Percentiles rank a stretch among this genome's conserved stretches.
phyloP scores from a whole-genome alignment of 1,140 invertebrate species.

The Cotesia glomerata region DNA sequence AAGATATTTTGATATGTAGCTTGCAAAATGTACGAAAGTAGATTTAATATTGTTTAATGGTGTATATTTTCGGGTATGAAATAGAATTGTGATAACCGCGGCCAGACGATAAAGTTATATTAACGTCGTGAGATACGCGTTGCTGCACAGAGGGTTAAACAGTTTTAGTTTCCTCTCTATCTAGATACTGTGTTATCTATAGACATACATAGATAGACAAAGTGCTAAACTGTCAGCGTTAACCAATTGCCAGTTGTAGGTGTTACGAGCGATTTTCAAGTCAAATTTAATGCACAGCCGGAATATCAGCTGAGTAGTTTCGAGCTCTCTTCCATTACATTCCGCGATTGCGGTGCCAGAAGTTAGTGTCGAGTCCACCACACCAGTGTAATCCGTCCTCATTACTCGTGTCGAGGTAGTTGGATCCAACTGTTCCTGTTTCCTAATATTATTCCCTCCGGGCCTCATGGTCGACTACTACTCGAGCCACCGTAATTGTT shows the following conservation, averaged over 20 bases:
- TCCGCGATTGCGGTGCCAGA: constrained; percentile 42
- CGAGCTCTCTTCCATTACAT: background rate
- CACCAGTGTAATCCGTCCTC: constrained; percentile 39
- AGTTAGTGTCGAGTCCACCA: constrained; percentile 46
- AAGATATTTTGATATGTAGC: too few relatives aligned
- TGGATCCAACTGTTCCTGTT: constrained; percentile 21
- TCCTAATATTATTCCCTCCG: constrained; percentile 27
- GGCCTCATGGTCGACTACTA: background rate
- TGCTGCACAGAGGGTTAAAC: constrained; percentile 14
- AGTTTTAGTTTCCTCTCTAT: constrained; percentile 14
- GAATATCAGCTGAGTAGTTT: constrained; percentile 5
- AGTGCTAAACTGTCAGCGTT: background rate
- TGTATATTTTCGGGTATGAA: too few relatives aligned
- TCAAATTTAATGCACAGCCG: constrained; percentile 38
- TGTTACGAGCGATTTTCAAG: constrained; percentile 44
- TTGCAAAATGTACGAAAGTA: too few relatives aligned
- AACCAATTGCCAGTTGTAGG: background rate
- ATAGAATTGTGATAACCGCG: too few relatives aligned
- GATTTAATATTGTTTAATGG: too few relatives aligned
- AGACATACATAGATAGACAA: too few relatives aligned
- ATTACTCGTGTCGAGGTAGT: background rate
- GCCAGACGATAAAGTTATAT: too few relatives aligned
- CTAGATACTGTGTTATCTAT: background rate
- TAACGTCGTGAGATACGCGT: too few relatives aligned
- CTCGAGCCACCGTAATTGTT: constrained; percentile 15